These are phyloP conservation scores for Cyclopterus lumpus DNA, from an alignment of 2,797 vertebrate genomes.

Conservation along the genomic window DNA sequence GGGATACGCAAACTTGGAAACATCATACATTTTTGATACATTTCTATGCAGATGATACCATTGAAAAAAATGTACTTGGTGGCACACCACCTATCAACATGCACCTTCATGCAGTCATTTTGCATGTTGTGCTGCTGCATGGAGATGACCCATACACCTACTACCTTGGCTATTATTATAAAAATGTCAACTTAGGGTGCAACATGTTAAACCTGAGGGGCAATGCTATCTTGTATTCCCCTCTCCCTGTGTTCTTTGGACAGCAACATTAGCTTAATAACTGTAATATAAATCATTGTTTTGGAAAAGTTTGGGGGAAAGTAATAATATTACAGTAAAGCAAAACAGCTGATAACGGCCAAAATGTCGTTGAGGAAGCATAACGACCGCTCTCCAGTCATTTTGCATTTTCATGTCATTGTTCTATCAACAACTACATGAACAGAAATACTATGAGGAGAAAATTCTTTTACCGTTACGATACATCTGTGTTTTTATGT, in stretches of 20 bases:
- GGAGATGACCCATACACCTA: background rate
- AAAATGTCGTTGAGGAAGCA: too few relatives aligned
- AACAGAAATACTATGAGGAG: background rate
- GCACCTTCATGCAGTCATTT: background rate
- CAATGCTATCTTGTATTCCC: too few relatives aligned
- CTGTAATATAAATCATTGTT: too few relatives aligned
- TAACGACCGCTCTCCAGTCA: background rate
- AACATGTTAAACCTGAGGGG: too few relatives aligned
- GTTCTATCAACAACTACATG: background rate
- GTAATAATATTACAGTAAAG: too few relatives aligned
- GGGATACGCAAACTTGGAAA: background rate
- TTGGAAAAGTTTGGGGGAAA: too few relatives aligned
- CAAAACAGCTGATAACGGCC: background rate
- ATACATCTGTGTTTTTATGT: background rate
- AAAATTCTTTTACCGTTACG: background rate
- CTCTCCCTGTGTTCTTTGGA: too few relatives aligned
- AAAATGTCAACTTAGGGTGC: too few relatives aligned
- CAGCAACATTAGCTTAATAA: background rate
- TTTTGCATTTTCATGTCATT: background rate
- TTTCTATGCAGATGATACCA: conserved; percentile 3
- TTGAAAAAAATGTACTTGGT: background rate
- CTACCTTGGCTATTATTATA: background rate
- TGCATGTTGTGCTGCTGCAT: background rate
- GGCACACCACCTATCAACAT: background rate
- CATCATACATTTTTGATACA: background rate